Conservation (phyloP, 2,113 vertebrate species). For the Cranoglanis bouderius region DNA sequence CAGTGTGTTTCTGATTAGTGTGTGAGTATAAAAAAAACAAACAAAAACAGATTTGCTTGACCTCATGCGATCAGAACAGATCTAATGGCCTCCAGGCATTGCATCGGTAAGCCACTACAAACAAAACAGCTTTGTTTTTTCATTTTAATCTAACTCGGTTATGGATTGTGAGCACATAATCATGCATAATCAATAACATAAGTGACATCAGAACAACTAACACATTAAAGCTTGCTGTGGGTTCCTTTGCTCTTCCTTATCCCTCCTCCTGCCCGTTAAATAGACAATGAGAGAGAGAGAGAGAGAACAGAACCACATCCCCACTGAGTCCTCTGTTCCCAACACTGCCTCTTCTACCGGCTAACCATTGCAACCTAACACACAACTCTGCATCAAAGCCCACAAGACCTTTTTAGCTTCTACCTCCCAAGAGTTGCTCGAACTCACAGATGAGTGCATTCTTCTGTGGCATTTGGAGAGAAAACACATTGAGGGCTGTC, state of each 20-base stretch:
- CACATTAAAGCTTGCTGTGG: conserved; percentile 60
- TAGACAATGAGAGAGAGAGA: conserved; percentile 41
- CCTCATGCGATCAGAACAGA: conserved; percentile 33
- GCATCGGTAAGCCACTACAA: conserved; percentile 37
- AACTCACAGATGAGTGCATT: conserved; percentile 41
- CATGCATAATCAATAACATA: conserved; percentile 58
- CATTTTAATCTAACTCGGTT: conserved; percentile 45
- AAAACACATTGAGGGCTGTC: conserved; percentile 47
- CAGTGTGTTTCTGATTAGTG: conserved; percentile 24
- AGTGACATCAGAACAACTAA: conserved; percentile 51
- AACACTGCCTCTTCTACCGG: conserved; percentile 27
- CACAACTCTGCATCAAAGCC: conserved; percentile 51
- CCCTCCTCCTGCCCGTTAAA: conserved; percentile 38
- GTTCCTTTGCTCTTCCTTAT: conserved; percentile 54
- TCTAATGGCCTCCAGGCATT: conserved; percentile 37
- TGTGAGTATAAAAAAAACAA: conserved; percentile 20
- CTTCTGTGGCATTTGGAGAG: conserved; percentile 48
- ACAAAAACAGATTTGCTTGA: conserved; percentile 14
- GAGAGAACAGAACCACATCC: conserved; percentile 57
- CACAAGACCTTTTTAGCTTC: conserved; percentile 19
- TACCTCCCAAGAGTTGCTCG: conserved; percentile 44
- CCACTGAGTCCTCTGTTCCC: conserved; percentile 29
- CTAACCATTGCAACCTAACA: conserved; percentile 31
- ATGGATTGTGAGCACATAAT: conserved; percentile 60
- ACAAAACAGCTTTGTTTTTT: conserved; percentile 42